Conservation (phyloP, 1,140 invertebrate species). For the Phocides pigmalion region DNA sequence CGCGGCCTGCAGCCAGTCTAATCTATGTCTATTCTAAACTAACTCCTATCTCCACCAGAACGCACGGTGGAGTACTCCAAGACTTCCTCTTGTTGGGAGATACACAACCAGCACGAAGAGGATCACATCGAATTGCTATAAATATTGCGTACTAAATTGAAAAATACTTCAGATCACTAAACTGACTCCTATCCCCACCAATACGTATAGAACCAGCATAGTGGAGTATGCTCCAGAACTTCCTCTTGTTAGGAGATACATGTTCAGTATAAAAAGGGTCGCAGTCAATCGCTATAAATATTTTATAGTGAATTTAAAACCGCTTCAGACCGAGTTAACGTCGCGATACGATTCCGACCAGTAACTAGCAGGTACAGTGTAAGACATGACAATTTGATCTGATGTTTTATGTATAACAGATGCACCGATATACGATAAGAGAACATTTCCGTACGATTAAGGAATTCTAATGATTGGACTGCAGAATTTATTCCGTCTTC, state of each 20-base stretch:
- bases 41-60: no score
- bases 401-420: constrained; percentile 31
- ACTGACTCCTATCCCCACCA: no score
- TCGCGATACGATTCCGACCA: constrained; percentile 11
- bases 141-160: neutral
- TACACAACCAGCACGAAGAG: no score
- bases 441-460: constrained; percentile 31
- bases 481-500: constrained; percentile 29
- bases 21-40: no score
- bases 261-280: no score
- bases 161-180: constrained; percentile 9
- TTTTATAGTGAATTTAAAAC: neutral
- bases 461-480: constrained; percentile 29
- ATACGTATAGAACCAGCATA: no score
- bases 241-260: no score
- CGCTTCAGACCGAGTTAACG: constrained; percentile 10
- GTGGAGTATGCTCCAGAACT: no score
- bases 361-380: constrained; percentile 18
- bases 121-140: no score
- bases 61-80: no score
- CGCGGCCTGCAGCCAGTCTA: no score
- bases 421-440: constrained; percentile 33
- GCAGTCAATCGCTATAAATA: neutral
- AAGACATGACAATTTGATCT: constrained; percentile 28
- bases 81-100: no score